phyloP scores from a whole-genome alignment of 37 sponge, comb jelly and placozoan species.

The Haliclona indistincta region DNA sequence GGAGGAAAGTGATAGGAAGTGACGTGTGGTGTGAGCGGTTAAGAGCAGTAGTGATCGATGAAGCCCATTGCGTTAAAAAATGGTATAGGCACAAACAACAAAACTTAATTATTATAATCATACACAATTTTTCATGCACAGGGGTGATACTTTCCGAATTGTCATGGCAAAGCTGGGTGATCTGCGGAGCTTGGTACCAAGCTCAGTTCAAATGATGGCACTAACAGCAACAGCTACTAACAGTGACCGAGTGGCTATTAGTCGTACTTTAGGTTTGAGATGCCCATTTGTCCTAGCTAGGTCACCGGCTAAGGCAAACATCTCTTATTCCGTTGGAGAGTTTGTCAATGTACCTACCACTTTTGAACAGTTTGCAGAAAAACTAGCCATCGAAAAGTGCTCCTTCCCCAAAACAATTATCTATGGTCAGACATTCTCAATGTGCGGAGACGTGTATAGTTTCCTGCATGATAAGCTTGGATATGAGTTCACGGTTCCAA shows the following conservation, averaged over 20 bases:
- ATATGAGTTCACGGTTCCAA: slow-evolving; percentile 13
- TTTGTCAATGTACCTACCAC: neutral
- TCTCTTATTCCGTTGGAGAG: slow-evolving; percentile 4
- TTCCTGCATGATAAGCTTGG: slow-evolving; percentile 8
- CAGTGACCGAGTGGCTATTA: neutral
- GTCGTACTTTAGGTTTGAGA: slow-evolving; percentile 17
- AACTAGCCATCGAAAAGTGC: slow-evolving; percentile 7
- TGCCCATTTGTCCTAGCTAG: slow-evolving; percentile 3
- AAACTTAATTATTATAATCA: no score
- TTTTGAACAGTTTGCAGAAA: neutral
- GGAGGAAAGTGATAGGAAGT: slow-evolving; percentile 6
- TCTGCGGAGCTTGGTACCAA: slow-evolving; percentile 21
- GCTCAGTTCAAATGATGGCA: slow-evolving; percentile 30
- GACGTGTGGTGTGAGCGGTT: slow-evolving; percentile 7
- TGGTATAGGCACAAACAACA: no score
- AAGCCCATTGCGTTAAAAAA: slow-evolving; percentile 19
- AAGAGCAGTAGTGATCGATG: slow-evolving; percentile 13
- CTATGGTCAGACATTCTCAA: slow-evolving; percentile 20
- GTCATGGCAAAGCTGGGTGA: slow-evolving; percentile 24
- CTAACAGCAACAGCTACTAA: slow-evolving; percentile 42
- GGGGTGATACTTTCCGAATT: no score
- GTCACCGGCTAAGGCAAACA: slow-evolving; percentile 14
- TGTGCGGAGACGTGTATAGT: slow-evolving; percentile 16
- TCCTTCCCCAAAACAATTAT: slow-evolving; percentile 15
- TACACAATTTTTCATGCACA: no score